phyloP scores from a whole-genome alignment of 2,888 invertebrate genomes.

The Pogonocherus hispidulus region DNA sequence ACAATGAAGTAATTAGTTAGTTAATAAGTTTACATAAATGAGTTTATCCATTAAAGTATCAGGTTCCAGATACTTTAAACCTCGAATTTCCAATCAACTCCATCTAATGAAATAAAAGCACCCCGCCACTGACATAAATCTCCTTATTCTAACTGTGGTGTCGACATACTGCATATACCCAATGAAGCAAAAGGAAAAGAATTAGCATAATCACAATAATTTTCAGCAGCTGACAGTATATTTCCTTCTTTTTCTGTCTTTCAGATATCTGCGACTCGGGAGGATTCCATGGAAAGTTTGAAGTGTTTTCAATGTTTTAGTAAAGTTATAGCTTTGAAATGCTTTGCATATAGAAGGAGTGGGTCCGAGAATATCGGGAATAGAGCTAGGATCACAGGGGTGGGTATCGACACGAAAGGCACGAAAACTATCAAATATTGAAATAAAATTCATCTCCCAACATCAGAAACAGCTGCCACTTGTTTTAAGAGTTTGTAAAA shows the following conservation, averaged over 20 bases:
- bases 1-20: too few relatives aligned
- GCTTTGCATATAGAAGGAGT: conserved; percentile 68
- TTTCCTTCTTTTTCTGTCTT: conserved; percentile 70
- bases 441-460: conserved; percentile 71
- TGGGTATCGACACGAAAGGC: conserved; percentile 60
- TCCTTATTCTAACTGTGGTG: conserved; percentile 46
- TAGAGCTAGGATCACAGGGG: conserved; percentile 54
- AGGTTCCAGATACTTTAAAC: too few relatives aligned
- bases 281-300: conserved; percentile 65
- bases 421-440: conserved; percentile 71
- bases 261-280: conserved; percentile 49
- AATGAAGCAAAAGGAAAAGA: conserved; percentile 66
- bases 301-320: conserved; percentile 68
- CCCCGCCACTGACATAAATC: conserved; percentile 44
- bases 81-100: neutral
- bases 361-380: conserved; percentile 45
- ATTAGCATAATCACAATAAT: conserved; percentile 77
- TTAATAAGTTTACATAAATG: too few relatives aligned
- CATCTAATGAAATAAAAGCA: conserved; percentile 25
- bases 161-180: conserved; percentile 50
- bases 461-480: conserved; percentile 70
- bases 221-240: conserved; percentile 75
- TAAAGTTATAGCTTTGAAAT: conserved; percentile 68
- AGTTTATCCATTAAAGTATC: too few relatives aligned
- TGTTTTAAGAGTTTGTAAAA: conserved; percentile 70